These are phyloP conservation scores for Patiria miniata DNA, from an alignment of 35 echinoderm and acorn worm species.

Conservation along the genomic window DNA sequence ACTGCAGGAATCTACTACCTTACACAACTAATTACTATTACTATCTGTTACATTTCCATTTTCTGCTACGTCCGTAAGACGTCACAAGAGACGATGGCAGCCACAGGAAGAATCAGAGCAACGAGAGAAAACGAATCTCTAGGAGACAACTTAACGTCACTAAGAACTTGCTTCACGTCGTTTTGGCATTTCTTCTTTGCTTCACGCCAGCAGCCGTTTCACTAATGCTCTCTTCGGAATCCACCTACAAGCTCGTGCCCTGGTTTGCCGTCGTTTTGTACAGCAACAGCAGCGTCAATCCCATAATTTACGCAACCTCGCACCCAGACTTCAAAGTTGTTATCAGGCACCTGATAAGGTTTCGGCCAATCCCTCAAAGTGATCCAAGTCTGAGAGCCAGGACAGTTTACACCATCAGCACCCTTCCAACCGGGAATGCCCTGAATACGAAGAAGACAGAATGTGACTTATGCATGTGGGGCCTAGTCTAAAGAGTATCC, in stretches of 20 bases:
- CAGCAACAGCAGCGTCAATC: constrained; percentile 49
- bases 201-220: constrained; percentile 30
- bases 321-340: constrained; percentile 67
- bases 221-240: neutral
- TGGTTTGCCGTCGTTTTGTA: constrained; percentile 25
- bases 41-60: too few relatives aligned
- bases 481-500: too few relatives aligned
- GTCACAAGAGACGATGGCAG: too few relatives aligned
- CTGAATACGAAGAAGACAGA: too few relatives aligned
- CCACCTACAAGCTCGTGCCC: neutral
- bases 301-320: constrained; percentile 53
- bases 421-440: too few relatives aligned
- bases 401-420: too few relatives aligned
- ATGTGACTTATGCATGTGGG: too few relatives aligned
- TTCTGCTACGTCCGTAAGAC: neutral
- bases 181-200: constrained; percentile 40
- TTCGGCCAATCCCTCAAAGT: neutral
- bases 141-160: constrained; percentile 47
- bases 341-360: constrained; percentile 37
- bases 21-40: too few relatives aligned
- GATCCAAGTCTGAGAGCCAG: too few relatives aligned
- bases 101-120: too few relatives aligned
- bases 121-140: neutral
- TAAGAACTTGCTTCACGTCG: constrained; percentile 65
- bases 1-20: too few relatives aligned